Base-by-base conservation (phyloP, 2,888 invertebrate genomes). In the Apodemia mormo region DNA sequence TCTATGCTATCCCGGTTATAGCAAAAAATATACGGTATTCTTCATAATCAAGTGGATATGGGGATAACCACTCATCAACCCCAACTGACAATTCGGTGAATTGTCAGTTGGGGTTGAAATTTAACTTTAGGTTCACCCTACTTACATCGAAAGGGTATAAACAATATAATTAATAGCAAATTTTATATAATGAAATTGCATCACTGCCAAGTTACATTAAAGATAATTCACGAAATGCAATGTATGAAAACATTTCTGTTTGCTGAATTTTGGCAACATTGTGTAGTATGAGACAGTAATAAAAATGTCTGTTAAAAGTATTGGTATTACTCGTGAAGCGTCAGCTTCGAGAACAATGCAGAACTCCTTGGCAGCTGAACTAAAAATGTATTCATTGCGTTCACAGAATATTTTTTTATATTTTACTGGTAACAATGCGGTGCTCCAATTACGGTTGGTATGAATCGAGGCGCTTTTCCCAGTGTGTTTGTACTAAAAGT, bases 371-470 rank as follows among this genome's bases (percentile, higher is more conserved):
- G 33, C 33, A 61, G 14, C 12, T 33, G 61, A 33, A 33, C 2
- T 61, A 61, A 33, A 61, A 61, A 58, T 58, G 61, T 61, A 61
- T 61, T 61, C 61, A 61, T 61, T 33, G 58, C 30, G 9, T 58
- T 14, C 33, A 9, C 10, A 5, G 33, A n/a, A n/a, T n/a, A 6
- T 40, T 61, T 61, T 61, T 61, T 61, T 61, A 14, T 61, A 14
- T 14, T 58, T 61, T 61, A 33, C 33, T 61, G 61, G 30, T 61
- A 61, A 61, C 61, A 61, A 61, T 61, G 61, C 61, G 14, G 33
- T 30, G 61, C 14, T 12, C 61, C 61, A 61, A 30, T 61, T 61
- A 33, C 14, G 30, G 14, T 9, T 33, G 61, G 4, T 40, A 40
- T 40, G 40, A 40, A 40, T 40, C 8, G 40, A 8, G 58, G 56